Evolutionary conservation across 2,797 vertebrate genomes (phyloP).

Genomic region (Kryptopterus vitreolus): DNA sequence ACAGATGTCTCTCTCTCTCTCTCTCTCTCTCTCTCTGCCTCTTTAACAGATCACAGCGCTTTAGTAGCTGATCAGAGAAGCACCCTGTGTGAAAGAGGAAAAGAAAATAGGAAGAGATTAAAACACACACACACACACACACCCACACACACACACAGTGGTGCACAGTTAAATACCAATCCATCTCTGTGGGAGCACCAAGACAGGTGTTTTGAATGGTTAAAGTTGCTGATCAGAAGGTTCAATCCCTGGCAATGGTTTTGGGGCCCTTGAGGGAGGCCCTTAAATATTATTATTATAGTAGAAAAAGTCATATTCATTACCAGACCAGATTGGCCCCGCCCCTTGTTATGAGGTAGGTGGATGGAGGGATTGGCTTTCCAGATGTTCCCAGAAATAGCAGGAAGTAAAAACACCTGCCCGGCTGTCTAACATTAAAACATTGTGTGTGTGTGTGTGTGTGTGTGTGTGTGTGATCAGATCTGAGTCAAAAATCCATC

Average conservation of each 20-base stretch:
- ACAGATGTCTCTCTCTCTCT: constrained; percentile 72
- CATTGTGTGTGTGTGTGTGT: neutral
- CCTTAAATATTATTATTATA: too few species aligned
- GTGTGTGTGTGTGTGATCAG: too few species aligned
- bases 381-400: neutral
- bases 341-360: too few species aligned
- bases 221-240: too few species aligned
- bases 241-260: too few species aligned
- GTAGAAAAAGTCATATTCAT: too few species aligned
- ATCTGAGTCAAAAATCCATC: neutral
- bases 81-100: constrained; percentile 32
- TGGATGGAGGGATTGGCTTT: neutral
- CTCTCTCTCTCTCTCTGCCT: constrained; percentile 74
- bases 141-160: too few species aligned
- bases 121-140: neutral
- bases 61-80: constrained; percentile 61
- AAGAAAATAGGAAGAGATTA: constrained; percentile 20
- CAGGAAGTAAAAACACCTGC: neutral
- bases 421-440: neutral
- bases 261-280: too few species aligned
- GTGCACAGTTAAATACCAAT: neutral
- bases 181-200: neutral
- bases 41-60: constrained; percentile 65
- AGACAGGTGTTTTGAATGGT: too few species aligned
- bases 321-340: too few species aligned